Base-by-base conservation (phyloP, 2,888 invertebrate genomes). In the Apamea monoglypha region DNA sequence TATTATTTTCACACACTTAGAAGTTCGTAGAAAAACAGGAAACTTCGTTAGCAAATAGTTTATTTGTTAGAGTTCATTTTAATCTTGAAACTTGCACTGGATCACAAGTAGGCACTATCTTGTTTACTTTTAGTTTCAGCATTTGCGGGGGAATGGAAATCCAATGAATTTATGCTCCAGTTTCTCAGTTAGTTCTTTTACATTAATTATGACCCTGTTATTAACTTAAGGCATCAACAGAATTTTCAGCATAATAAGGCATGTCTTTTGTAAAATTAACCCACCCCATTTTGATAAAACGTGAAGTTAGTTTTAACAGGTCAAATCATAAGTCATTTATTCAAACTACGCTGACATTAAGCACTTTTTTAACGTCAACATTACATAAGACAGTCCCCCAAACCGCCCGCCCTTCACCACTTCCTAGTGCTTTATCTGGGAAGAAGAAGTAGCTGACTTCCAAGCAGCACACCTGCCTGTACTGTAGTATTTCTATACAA, bases 41-140 rank as follows among this genome's bases (percentile, higher is more conserved):
- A 81, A 73, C 47, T 72, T 56, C 6, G 25, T 64, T 56, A 56
- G 14, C 18, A 32, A 25, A 18, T 81, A 47, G 47, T 64, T 64
- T n/a, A 53, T 18, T 29, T n/a, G 59, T 18, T 32, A 16, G 32
- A 63, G 18, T 56, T 64, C 1, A 53, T 71, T 44, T 72, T 36
- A 71, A 72, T 81, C 63, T 64, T 72, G 47, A 72, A 81, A 79
- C 56, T 79, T 81, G 63, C 21, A 25, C 63, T 44, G 44, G 64
- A 79, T 47, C 25, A n/a, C 32, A 29, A 81, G 36, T 25, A 56
- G 16, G 21, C 12, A 36, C 53, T 36, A 21, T 29, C 72, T 14
- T 47, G 53, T 47, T 56, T 64, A 53, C 63, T 72, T 47, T 71
- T 53, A 71, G 63, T 32, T 71, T 63, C 72, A 79, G 81, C 4